A percentile compares a stretch with the other conserved stretches of the same genome.
Conservation (phyloP, 2,888 invertebrate species). For the Troglohyphantes excavatus region DNA sequence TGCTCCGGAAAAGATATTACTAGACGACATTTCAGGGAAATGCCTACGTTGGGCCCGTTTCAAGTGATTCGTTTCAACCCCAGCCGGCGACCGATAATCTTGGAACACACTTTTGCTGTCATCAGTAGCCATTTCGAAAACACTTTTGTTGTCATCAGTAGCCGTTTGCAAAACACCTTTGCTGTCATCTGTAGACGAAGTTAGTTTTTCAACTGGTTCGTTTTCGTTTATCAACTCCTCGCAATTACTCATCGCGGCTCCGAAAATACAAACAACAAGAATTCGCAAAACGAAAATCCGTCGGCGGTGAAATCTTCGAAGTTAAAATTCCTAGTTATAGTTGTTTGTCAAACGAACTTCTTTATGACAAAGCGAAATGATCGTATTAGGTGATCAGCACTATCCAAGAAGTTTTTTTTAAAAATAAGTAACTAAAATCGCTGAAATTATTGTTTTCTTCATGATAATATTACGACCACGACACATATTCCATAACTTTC, state of each 20-base stretch:
- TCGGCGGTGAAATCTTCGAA: background rate
- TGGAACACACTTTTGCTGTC: background rate
- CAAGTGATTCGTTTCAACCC: constrained; percentile 39
- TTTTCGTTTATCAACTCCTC: background rate
- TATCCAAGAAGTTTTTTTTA: no score
- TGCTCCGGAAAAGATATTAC: constrained; percentile 42
- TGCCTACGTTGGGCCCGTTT: constrained; percentile 50
- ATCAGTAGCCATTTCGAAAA: background rate
- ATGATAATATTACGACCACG: background rate
- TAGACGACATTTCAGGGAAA: constrained; percentile 50
- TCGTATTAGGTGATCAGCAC: no score
- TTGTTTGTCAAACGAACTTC: no score
- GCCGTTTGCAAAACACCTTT: no score
- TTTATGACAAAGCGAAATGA: no score
- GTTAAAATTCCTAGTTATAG: background rate
- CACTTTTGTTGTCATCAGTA: background rate
- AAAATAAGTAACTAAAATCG: no score
- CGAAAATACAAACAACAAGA: background rate
- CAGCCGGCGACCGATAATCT: constrained; percentile 42
- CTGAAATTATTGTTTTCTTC: no score
- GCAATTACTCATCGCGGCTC: background rate
- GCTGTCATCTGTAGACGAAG: no score
- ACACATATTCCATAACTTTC: background rate
- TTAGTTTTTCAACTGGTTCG: background rate
- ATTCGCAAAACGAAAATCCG: background rate